Percentiles rank a stretch among this genome's conserved stretches.
Conservation (phyloP, 2,113 vertebrate genomes). For the Oryctolagus cuniculus region mOryCun1.1 NC_091437.1:53954501-53955000, state of each 20-base stretch:
- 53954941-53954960: not conserved
- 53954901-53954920: not conserved
- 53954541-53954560: not conserved
- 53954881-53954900: not conserved
- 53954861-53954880: rapidly evolving
- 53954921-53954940: not conserved
- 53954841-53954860: not conserved
- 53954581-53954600: not conserved
- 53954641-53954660: no score
- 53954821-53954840: not conserved
- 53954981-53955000: not conserved
- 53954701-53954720: not conserved
- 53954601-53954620: not conserved
- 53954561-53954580: not conserved
- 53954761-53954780: not conserved
- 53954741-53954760: not conserved
- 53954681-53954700: not conserved
- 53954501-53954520: not conserved
- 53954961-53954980: not conserved
- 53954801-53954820: not conserved
- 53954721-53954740: not conserved
- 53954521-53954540: no score
- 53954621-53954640: not conserved
- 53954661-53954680: not conserved
- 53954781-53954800: not conserved